phyloP scores from a whole-genome alignment of 2,113 vertebrate species.

The Butorides virescens region DNA sequence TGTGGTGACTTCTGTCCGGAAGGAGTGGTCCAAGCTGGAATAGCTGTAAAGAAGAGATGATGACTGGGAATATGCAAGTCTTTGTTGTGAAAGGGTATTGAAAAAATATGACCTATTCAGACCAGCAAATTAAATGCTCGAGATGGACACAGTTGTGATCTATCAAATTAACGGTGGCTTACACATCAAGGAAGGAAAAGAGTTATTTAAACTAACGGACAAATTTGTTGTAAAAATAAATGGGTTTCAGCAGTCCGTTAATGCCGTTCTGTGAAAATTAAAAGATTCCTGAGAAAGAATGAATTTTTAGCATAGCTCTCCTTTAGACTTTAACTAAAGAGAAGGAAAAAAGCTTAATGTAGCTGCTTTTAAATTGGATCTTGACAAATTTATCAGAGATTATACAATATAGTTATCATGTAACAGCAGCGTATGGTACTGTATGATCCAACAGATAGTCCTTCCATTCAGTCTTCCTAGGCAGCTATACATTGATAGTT shows the following conservation, averaged over 20 bases:
- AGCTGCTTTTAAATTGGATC: neutral
- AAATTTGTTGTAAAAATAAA: neutral
- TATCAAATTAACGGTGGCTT: neutral
- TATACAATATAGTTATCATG: neutral
- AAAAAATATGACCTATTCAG: neutral
- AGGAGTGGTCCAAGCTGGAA: neutral
- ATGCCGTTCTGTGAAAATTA: neutral
- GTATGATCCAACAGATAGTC: neutral
- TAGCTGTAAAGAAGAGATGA: neutral
- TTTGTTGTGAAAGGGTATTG: neutral
- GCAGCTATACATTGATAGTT: neutral
- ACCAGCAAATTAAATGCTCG: neutral
- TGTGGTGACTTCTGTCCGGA: neutral
- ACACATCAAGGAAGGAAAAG: neutral
- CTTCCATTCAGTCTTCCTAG: neutral
- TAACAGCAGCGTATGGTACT: accelerated
- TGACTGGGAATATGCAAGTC: neutral
- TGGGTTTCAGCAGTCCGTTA: neutral
- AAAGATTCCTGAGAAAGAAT: neutral
- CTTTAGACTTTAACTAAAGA: neutral
- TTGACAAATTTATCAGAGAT: neutral
- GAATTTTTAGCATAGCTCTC: neutral
- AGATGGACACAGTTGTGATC: neutral
- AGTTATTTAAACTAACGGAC: neutral
- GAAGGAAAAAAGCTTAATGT: neutral